phyloP scores from a whole-genome alignment of 1,140 invertebrate genomes.

The Zaprionus vittiger region DNA sequence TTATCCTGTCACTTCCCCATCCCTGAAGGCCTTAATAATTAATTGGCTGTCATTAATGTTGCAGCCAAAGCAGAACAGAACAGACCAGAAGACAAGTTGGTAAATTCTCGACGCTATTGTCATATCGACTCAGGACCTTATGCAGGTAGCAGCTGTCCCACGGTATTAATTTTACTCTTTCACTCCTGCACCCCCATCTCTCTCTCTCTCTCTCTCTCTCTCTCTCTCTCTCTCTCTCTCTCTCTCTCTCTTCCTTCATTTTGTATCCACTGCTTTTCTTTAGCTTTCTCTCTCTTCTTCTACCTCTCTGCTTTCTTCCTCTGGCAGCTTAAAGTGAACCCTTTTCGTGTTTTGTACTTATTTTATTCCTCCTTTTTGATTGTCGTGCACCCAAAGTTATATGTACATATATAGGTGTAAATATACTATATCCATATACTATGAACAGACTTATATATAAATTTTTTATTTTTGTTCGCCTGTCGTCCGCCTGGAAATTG shows the following conservation, averaged over 20 bases:
- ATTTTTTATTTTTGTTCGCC: slow-evolving; percentile 9
- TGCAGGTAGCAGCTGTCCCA: not conserved
- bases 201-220: not conserved
- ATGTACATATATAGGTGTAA: slow-evolving; percentile 2
- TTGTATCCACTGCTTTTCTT: not conserved
- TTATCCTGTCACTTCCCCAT: too few relatives aligned
- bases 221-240: not conserved
- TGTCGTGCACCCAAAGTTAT: not conserved
- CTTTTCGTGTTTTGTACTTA: slow-evolving; percentile 7
- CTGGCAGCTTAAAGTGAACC: not conserved
- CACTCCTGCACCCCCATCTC: not conserved
- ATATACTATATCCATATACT: not conserved
- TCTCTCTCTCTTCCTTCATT: not conserved
- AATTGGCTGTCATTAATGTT: slow-evolving; percentile 4
- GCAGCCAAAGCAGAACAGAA: not conserved
- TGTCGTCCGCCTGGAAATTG: slow-evolving; percentile 25
- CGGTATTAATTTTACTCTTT: not conserved
- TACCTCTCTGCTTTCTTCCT: not conserved
- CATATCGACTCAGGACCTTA: slow-evolving; percentile 7
- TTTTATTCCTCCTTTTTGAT: slow-evolving; percentile 7
- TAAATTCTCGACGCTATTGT: slow-evolving; percentile 2
- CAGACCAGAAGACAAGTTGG: not conserved
- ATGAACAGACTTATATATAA: not conserved
- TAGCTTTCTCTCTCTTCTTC: not conserved
- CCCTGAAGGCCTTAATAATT: slow-evolving; percentile 3